Evolutionary conservation across 2,888 invertebrate genomes (phyloP), one percentile per base, ranked within the genome.

Genomic region (Drosophila cognata): DNA sequence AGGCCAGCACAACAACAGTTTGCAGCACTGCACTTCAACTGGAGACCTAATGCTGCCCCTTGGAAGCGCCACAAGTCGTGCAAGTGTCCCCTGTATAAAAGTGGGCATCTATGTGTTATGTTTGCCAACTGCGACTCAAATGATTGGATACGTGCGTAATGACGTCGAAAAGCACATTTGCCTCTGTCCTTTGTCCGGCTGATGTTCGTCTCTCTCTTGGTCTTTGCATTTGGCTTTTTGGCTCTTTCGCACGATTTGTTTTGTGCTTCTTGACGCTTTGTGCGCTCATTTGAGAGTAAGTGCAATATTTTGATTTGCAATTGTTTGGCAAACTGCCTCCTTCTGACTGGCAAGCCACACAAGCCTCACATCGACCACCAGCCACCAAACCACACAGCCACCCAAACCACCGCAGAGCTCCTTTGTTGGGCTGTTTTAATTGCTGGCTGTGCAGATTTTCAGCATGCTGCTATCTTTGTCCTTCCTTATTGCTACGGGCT

Each of bases 291-390:
- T 83, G 83, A 78, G 70, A 78, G 87, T 87, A 84, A 84, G 89
- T 84, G 84, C 84, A 82, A 84, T 86, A 86, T 88, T 84, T 84
- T 84, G 89, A 84, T 84, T 84, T 83, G 74, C 81, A 80, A 80
- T 86, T 88, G 83, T 74, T 81, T 81, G 81, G 70, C 67, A 59
- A 77, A 70, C 35, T 66, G 75, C 62, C 63, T 77, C 65, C 76
- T 60, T 59, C 48, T 76, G 60, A 25, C 74, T 58, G 21, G 36
- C 60, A 28, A n/a, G 21, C 3, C 13, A 46, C 21, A 25, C 46
- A 25, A 25, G 16, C 25, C 16, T 21, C 16, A 46, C 25, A 16
- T 13, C 55, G 28, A 28, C 36, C 36, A 25, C 25, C 29, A 16
- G 18, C 55, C 43, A 28, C 7, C 36, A 29, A 48, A 16, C 41